Base-by-base conservation (phyloP, 2,888 invertebrate species). In the Cheilosia soror region DNA sequence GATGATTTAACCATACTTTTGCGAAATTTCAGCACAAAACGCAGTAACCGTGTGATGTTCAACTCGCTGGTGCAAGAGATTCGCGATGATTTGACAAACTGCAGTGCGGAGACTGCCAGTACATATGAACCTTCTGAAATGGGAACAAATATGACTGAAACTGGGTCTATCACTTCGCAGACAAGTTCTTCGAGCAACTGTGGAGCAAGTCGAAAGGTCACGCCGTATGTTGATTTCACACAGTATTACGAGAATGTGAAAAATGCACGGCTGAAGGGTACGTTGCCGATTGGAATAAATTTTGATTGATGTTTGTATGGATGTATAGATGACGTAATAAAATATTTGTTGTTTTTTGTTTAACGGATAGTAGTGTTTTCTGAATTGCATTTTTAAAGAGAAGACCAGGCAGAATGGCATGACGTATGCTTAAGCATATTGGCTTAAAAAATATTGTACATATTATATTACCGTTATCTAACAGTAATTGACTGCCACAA, bases 1-100 rank as follows among this genome's bases (percentile, higher is more conserved):
- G 97, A 97, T 15, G 97, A 98, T 89, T 96, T 97, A 90, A 97
- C 97, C 0, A 93, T 98, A 25, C 91, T 98, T 0, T 95, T 98
- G 69, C 93, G 97, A 53, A 97, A 97, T 91, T 98, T 98, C 89
- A 97, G 96, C 89, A 97, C 63, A 0, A 86, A 78, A 47, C 77
- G 82, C 0, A 77, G 5, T 33, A 81, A 71, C 1, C 65, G 93
- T 0, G 94, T 95, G 0, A 91, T 94, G 53, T 95, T 95, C 89
- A 95, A 95, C 90, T 94, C 95, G 0, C 93, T 94, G 1, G 93
- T 95, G 0, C 93, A 94, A 88, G 93, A 93, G 0, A 93, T 93
- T 90, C 93, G 93, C 51, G 93, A 93, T 13, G 78, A 82, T 1
- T 58, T 73, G 11, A 82, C 58, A 0, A 69, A 78, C 15, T 69